phyloP scores from a whole-genome alignment of 2,888 invertebrate species.

The Amphipyra tragopoginis region DNA sequence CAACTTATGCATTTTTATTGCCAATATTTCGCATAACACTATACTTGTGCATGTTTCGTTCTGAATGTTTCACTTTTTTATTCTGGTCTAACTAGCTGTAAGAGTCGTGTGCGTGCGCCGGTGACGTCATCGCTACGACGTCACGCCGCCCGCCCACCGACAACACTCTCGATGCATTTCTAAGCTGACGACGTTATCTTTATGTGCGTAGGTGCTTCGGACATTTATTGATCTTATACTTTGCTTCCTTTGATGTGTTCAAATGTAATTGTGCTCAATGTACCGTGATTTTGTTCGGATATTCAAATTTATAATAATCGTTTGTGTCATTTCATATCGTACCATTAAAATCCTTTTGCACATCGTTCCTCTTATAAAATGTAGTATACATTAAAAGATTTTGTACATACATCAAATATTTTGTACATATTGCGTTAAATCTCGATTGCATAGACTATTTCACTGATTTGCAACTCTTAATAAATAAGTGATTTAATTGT shows the following conservation, averaged over 20 bases:
- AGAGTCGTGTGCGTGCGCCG: slow-evolving; percentile 58
- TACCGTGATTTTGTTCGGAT: slow-evolving; percentile 68
- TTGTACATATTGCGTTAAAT: slow-evolving; percentile 54
- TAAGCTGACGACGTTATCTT: slow-evolving; percentile 57
- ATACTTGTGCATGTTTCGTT: slow-evolving; percentile 76
- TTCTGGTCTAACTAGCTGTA: slow-evolving; percentile 80
- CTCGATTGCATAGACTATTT: slow-evolving; percentile 61
- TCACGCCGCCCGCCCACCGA: slow-evolving; percentile 30
- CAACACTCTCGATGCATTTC: slow-evolving; percentile 63
- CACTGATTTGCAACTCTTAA: slow-evolving; percentile 45
- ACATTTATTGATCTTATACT: slow-evolving; percentile 68
- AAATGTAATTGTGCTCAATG: slow-evolving; percentile 85
- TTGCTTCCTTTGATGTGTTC: slow-evolving; percentile 87
- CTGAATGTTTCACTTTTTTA: slow-evolving; percentile 72
- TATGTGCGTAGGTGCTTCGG: slow-evolving; percentile 69
- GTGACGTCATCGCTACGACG: slow-evolving; percentile 49
- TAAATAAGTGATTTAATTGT: slow-evolving; percentile 44
- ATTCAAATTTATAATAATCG: slow-evolving; percentile 59
- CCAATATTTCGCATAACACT: slow-evolving; percentile 83
- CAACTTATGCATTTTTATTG: slow-evolving; percentile 88
- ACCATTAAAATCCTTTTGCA: slow-evolving; percentile 38
- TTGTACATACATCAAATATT: slow-evolving; percentile 51
- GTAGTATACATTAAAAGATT: slow-evolving; percentile 44
- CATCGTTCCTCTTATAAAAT: slow-evolving; percentile 45
- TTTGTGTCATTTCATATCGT: slow-evolving; percentile 47